A percentile compares a stretch with the other conserved stretches of the same genome.
Evolutionary conservation across 30 jellyfish, hydroid and myxozoan genomes (phyloP).

Genomic region (Chrysaora quinquecirrha): DNA sequence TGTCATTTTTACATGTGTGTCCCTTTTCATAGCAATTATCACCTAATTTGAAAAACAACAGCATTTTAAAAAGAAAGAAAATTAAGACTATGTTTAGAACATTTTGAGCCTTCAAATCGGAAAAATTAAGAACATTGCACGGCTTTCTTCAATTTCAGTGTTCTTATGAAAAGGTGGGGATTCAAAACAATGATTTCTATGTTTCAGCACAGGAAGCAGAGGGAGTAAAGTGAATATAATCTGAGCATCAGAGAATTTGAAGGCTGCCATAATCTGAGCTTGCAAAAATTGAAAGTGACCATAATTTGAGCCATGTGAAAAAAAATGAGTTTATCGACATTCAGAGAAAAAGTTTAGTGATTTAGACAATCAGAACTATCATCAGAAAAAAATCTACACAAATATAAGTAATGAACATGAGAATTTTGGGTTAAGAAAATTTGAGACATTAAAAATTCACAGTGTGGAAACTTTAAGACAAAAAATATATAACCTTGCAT

Average conservation of each 20-base stretch:
- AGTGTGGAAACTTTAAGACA: not conserved
- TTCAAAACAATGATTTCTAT: not conserved
- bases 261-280: not conserved
- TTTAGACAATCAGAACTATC: too few species aligned
- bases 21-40: not conserved
- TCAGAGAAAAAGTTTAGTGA: too few species aligned
- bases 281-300: not conserved
- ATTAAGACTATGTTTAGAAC: too few species aligned
- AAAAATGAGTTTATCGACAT: too few species aligned
- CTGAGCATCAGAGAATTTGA: not conserved
- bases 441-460: not conserved
- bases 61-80: too few species aligned
- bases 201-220: not conserved
- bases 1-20: not conserved
- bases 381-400: too few species aligned
- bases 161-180: not conserved
- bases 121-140: too few species aligned
- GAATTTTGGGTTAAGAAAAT: not conserved
- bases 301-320: not conserved
- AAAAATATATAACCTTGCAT: not conserved
- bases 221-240: not conserved
- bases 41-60: too few species aligned
- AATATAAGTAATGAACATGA: not conserved
- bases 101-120: too few species aligned
- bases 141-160: not conserved